Evolutionary conservation across 2,113 vertebrate species (phyloP), one percentile per base, ranked within the genome.

Genomic region (Upupa epops): DNA sequence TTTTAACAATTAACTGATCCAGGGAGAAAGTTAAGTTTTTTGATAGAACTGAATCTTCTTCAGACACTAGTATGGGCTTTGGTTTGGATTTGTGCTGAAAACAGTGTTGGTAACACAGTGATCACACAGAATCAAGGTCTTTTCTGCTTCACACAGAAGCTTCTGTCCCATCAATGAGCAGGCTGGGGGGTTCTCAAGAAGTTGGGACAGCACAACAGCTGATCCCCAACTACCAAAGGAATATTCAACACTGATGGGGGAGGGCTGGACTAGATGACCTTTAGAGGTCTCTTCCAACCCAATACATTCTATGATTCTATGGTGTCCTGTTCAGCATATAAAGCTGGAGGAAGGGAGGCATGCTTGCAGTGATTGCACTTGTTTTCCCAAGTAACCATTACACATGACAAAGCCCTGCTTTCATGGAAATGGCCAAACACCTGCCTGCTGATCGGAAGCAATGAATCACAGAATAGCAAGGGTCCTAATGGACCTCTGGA

Each of bases 1-100:
- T 9, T 82, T 71, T 48, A 55, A 22, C 0, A 0, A 72, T 13
- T 6, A 40, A 14, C 10, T 22, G 19, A 80, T 13, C 6, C 34
- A 79, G 18, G 5, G 18, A 90, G 29, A 61, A 45, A 55, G 17
- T 29, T 65, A 31, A n/a, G n/a, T 21, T 46, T 65, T 65, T 24
- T 40, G 29, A 29, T 65, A 42, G 29, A 31, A 46, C 8, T n/a
- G 37, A 63, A 65, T 65, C n/a, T 65, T 65, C 42, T 46, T n/a
- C 29, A 46, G 63, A 20, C 22, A 40, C 21, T 46, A n/a, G 13
- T n/a, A 65, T 24, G 40, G 58, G 42, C 31, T 65, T 16, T n/a
- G 31, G 31, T 65, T n/a, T 65, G 29, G 29, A 16, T 65, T n/a
- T 46, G 63, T n/a, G 42, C 31, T 65, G 63, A n/a, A n/a, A n/a